phyloP scores from a whole-genome alignment of 1,140 invertebrate species.

The Rhopalosiphum padi region DNA sequence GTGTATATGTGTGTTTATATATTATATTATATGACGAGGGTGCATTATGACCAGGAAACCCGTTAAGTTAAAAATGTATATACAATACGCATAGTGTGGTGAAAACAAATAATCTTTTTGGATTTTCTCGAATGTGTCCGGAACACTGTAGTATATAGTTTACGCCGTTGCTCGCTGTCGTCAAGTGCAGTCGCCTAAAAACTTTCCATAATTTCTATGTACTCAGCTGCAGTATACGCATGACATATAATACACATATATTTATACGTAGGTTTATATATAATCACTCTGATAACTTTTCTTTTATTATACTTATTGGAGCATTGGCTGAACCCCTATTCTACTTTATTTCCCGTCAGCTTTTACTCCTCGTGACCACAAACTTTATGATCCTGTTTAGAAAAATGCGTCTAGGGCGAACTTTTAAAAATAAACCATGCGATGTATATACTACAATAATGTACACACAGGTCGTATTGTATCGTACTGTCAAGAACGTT shows the following conservation, averaged over 20 bases:
- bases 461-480: background rate
- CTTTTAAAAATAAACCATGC: background rate
- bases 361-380: background rate
- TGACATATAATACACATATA: background rate
- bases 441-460: background rate
- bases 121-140: constrained; percentile 8
- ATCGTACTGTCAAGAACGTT: background rate
- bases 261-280: background rate
- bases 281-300: background rate
- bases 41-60: background rate
- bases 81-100: background rate
- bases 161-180: background rate
- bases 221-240: background rate
- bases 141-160: constrained; percentile 6
- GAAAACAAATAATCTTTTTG: background rate
- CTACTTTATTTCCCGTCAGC: background rate
- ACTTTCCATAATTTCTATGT: constrained; percentile 34
- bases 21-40: background rate
- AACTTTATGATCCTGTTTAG: constrained; percentile 24
- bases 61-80: background rate
- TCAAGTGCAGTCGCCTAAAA: constrained; percentile 22
- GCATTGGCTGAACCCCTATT: background rate
- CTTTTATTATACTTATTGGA: background rate
- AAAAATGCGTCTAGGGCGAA: background rate
- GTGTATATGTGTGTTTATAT: no score